Percentiles rank a stretch among this genome's conserved stretches.
These are phyloP conservation scores for Carassius gibelio DNA, from an alignment of 2,113 vertebrate genomes.

Conservation along the genomic window DNA sequence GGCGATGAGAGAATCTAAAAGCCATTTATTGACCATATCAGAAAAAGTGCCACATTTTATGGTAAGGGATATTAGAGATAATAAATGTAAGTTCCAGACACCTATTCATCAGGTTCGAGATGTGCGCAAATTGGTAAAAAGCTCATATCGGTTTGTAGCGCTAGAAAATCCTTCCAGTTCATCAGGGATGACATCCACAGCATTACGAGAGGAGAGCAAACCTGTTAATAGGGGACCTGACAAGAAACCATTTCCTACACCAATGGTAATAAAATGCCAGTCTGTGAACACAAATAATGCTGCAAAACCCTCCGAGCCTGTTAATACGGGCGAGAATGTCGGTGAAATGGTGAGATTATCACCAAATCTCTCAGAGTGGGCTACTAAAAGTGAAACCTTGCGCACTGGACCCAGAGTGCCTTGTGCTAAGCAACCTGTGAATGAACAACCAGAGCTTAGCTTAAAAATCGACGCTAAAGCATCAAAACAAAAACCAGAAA, in stretches of 20 bases:
- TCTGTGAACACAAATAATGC: constrained; percentile 80
- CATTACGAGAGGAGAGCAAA: constrained; percentile 71
- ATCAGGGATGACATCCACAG: constrained; percentile 67
- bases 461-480: constrained; percentile 79
- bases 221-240: constrained; percentile 71
- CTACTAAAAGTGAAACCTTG: constrained; percentile 63
- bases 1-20: constrained; percentile 70
- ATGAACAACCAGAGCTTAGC: constrained; percentile 72
- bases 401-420: constrained; percentile 73
- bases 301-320: constrained; percentile 46
- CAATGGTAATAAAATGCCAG: constrained; percentile 91
- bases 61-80: constrained; percentile 89
- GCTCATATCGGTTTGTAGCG: constrained; percentile 83
- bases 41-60: constrained; percentile 89
- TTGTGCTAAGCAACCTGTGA: constrained; percentile 75
- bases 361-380: constrained; percentile 67
- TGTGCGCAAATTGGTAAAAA: constrained; percentile 93
- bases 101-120: constrained; percentile 94
- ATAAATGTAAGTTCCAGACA: constrained; percentile 82
- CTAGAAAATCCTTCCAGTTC: constrained; percentile 76
- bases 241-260: constrained; percentile 73
- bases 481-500: constrained; percentile 79
- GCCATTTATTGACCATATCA: constrained; percentile 62
- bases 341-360: constrained; percentile 41
- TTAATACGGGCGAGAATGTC: constrained; percentile 43